These are phyloP conservation scores for Anarhynchus alexandrinus DNA, from an alignment of 2,113 vertebrate species.

Conservation along the genomic window DNA sequence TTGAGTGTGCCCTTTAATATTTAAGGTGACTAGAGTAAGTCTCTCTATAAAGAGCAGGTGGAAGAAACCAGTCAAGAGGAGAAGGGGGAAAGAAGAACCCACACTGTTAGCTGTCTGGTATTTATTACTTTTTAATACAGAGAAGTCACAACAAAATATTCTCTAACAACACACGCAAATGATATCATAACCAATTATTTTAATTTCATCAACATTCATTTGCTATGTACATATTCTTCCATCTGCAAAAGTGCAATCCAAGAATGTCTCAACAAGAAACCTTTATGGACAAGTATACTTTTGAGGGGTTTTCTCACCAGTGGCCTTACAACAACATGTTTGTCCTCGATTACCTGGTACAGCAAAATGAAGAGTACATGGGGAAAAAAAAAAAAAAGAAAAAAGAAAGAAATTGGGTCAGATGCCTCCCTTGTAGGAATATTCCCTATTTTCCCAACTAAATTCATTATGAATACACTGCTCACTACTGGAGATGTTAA, in stretches of 20 bases:
- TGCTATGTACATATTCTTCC: slow-evolving; percentile 78
- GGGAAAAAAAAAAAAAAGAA: background rate
- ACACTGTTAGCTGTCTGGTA: slow-evolving; percentile 53
- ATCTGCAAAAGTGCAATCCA: slow-evolving; percentile 78
- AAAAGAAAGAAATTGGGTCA: background rate
- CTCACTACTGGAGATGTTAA: slow-evolving; percentile 6
- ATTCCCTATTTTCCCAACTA: slow-evolving; percentile 6
- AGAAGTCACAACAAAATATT: slow-evolving; percentile 79
- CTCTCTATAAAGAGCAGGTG: background rate
- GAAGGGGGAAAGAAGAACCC: background rate
- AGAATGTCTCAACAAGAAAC: slow-evolving; percentile 69
- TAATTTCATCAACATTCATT: slow-evolving; percentile 75
- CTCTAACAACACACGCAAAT: slow-evolving; percentile 72
- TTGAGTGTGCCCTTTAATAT: background rate
- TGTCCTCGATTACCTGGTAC: slow-evolving; percentile 56
- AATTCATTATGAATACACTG: background rate
- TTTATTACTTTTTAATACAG: slow-evolving; percentile 81
- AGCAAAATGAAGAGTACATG: slow-evolving; percentile 33
- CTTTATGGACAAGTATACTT: slow-evolving; percentile 53
- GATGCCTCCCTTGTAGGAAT: slow-evolving; percentile 30
- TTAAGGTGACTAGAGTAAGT: background rate
- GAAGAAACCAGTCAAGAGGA: background rate
- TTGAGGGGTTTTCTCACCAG: slow-evolving; percentile 46
- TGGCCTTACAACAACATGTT: slow-evolving; percentile 10
- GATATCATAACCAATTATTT: slow-evolving; percentile 73